Evolutionary conservation across 2,888 invertebrate genomes (phyloP).

Genomic region (Panzeria rudis): DNA sequence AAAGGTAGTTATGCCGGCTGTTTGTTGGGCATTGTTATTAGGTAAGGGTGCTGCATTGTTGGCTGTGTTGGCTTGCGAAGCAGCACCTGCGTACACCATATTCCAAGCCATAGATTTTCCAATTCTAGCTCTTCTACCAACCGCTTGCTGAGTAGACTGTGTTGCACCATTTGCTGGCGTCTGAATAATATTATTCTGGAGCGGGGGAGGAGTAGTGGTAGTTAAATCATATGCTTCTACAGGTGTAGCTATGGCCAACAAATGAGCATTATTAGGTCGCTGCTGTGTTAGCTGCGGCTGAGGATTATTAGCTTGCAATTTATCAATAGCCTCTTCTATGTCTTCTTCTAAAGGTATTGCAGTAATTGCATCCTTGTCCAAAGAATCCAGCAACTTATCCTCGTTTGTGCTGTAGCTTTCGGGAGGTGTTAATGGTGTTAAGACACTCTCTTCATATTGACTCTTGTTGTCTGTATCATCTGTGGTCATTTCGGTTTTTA

Average conservation of each 20-base stretch:
- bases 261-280: conserved; percentile 16
- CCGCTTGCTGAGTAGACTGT: conserved; percentile 71
- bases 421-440: conserved; percentile 82
- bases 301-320: conserved; percentile 49
- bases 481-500: conserved; percentile 80
- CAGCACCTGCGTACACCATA: conserved; percentile 81
- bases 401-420: conserved; percentile 81
- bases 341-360: conserved; percentile 75
- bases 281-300: conserved; percentile 40
- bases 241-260: conserved; percentile 49
- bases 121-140: conserved; percentile 85
- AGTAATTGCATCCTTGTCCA: conserved; percentile 60
- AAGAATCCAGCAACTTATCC: conserved; percentile 77
- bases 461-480: conserved; percentile 79
- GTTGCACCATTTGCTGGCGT: conserved; percentile 73
- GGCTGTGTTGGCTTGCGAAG: conserved; percentile 39
- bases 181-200: conserved; percentile 72
- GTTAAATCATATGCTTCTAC: conserved; percentile 81
- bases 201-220: conserved; percentile 86
- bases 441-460: conserved; percentile 82
- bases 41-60: conserved; percentile 18
- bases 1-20: conserved; percentile 25
- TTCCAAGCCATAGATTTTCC: conserved; percentile 89
- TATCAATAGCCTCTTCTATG: conserved; percentile 84
- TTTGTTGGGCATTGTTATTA: conserved; percentile 41